Base-by-base conservation (phyloP, 2,888 invertebrate genomes). In the Acanthopleura granulata region DNA sequence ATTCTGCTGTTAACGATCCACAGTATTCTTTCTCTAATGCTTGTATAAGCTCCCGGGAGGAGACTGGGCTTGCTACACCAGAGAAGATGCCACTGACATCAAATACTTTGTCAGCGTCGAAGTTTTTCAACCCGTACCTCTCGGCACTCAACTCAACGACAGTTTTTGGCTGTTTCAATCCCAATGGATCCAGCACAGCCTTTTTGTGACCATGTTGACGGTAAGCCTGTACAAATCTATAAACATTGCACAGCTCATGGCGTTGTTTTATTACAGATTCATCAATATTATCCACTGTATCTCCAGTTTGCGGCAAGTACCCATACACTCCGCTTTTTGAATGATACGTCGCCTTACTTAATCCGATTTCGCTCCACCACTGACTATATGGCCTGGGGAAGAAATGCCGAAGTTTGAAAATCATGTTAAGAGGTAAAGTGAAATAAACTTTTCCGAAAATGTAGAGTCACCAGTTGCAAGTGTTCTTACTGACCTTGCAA, bases 191-290 rank as follows among this genome's bases (percentile, higher is more conserved):
- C 3, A 57, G 57, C 12, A 40, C 22, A 22, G 57, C 57, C 57
- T 22, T 57, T 22, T 57, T 57, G 57, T 57, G 57, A 57, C 57
- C 57, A 57, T 57, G 57, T 57, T 57, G 57, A n/a, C 57, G 57
- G 22, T 57, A 57, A 22, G 57, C 57, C 22, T 57, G 57, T 9
- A 57, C 57, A 6, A 57, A 22, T 22, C 57, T 57, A 22, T n/a
- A 57, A 18, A 22, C 12, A 57, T 22, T n/a, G 12, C 57, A n/a
- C 18, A n/a, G 18, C 22, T 57, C n/a, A 9, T n/a, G n/a, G 12
- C 57, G 57, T 57, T 57, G 18, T 22, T 57, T 18, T n/a, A 57
- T 22, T n/a, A 12, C 57, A 1, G 18, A 22, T 18, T 57, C 57
- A 6, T 57, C 57, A 18, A 57, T 3, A 12, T 6, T 57, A 12